These are phyloP conservation scores for Hapalemur alaotrensis DNA, from an alignment of 2,797 vertebrate species.

Conservation along the genomic window DNA sequence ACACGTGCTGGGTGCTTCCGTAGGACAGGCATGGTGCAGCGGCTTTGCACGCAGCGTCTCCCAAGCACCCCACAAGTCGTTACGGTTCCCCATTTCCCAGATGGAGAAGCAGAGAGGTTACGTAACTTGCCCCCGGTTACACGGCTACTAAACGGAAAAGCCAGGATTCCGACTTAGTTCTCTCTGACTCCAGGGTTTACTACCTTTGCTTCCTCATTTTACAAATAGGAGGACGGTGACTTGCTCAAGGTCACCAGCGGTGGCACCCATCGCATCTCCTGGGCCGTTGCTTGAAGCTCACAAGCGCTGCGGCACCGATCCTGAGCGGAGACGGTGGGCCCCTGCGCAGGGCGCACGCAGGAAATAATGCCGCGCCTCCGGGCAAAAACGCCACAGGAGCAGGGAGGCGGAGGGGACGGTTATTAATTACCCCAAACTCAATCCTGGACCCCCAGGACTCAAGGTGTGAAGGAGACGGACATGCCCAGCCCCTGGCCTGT, in stretches of 20 bases:
- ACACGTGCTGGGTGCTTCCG: background rate
- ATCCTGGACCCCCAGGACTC: background rate
- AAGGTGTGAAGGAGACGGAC: background rate
- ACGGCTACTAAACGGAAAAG: background rate
- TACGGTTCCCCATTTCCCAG: background rate
- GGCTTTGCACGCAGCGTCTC: background rate
- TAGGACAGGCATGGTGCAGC: fast-evolving
- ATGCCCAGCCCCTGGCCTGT: too few relatives aligned
- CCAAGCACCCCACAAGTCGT: background rate
- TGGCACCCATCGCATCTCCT: background rate
- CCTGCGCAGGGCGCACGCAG: background rate
- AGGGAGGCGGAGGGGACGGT: background rate
- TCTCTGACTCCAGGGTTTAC: background rate
- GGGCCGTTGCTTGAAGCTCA: background rate
- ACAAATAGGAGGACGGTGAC: background rate
- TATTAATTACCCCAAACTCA: too few relatives aligned
- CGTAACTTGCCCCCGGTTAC: background rate
- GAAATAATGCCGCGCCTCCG: background rate
- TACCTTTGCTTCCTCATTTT: background rate
- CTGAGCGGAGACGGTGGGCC: background rate
- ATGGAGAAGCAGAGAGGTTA: background rate
- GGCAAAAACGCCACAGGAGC: background rate
- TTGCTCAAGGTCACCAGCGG: background rate
- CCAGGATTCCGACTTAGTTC: background rate
- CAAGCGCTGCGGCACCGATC: background rate